Percentiles rank a stretch among this genome's conserved stretches.
These are phyloP conservation scores for Zaprionus lineosus DNA, from an alignment of 2,888 invertebrate species.

Conservation along the genomic window DNA sequence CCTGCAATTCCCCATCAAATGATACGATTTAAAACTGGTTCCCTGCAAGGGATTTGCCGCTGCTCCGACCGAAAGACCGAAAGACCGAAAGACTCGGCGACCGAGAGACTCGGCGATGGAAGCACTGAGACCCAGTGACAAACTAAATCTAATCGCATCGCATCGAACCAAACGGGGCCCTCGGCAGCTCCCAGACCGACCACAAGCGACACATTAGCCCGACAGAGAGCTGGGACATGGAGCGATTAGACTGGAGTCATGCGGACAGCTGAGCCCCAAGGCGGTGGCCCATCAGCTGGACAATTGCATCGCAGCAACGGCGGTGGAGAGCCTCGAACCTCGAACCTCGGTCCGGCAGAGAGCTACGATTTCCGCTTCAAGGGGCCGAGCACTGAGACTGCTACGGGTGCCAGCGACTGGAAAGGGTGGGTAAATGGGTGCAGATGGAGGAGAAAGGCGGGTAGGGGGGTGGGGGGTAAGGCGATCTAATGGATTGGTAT, in stretches of 20 bases:
- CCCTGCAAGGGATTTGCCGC: slow-evolving; percentile 35
- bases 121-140: slow-evolving; percentile 13
- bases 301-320: slow-evolving; percentile 64
- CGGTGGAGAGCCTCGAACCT: slow-evolving; percentile 29
- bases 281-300: slow-evolving; percentile 26
- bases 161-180: slow-evolving; percentile 2
- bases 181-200: not conserved
- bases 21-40: slow-evolving; percentile 45
- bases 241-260: slow-evolving; percentile 40
- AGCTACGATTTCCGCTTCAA: slow-evolving; percentile 52
- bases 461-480: not conserved
- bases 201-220: slow-evolving; percentile 13
- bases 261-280: slow-evolving; percentile 28
- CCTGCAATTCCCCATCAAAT: slow-evolving; percentile 33
- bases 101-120: too few relatives aligned
- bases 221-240: slow-evolving; percentile 24
- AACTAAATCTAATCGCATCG: slow-evolving; percentile 6
- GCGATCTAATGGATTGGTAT: slow-evolving; percentile 51
- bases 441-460: not conserved
- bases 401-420: slow-evolving; percentile 10
- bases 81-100: too few relatives aligned
- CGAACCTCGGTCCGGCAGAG: slow-evolving; percentile 10
- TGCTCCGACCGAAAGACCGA: too few relatives aligned
- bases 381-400: not conserved
- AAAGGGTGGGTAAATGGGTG: not conserved